A percentile compares a stretch with the other conserved stretches of the same genome.
Conservation (phyloP, 2,888 invertebrate species). For the Marasmarcha lunaedactyla region DNA sequence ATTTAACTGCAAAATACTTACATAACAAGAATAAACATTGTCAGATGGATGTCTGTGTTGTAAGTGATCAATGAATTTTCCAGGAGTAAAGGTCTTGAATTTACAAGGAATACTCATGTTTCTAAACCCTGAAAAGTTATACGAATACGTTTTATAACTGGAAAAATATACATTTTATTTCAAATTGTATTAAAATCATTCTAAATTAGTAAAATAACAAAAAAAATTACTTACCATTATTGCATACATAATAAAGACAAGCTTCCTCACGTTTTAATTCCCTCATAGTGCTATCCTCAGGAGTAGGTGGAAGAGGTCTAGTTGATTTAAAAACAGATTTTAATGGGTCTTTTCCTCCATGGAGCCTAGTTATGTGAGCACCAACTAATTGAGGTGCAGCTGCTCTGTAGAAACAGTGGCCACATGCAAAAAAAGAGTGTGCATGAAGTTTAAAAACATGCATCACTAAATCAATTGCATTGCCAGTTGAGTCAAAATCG, state of each 20-base stretch:
- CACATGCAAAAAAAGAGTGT: slow-evolving; percentile 73
- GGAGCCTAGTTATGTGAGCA: slow-evolving; percentile 62
- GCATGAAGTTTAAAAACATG: slow-evolving; percentile 75
- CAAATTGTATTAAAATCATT: too few species aligned
- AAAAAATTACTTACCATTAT: slow-evolving; percentile 24
- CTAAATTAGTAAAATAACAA: background rate
- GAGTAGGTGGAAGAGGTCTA: slow-evolving; percentile 15
- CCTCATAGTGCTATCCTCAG: slow-evolving; percentile 14
- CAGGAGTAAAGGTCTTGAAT: slow-evolving; percentile 39
- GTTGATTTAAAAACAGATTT: slow-evolving; percentile 25
- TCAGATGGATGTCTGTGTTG: slow-evolving; percentile 25
- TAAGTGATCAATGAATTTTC: slow-evolving; percentile 44
- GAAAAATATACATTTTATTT: too few species aligned
- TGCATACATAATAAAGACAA: slow-evolving; percentile 39
- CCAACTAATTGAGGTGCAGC: slow-evolving; percentile 70
- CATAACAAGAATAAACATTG: slow-evolving; percentile 30
- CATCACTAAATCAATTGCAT: slow-evolving; percentile 50
- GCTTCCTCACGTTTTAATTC: slow-evolving; percentile 34
- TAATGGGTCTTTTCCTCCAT: slow-evolving; percentile 20
- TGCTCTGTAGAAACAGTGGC: slow-evolving; percentile 77
- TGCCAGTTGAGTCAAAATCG: slow-evolving; percentile 36
- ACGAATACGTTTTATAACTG: background rate
- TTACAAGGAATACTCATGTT: slow-evolving; percentile 22
- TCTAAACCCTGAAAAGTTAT: slow-evolving; percentile 12
- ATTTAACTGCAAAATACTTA: slow-evolving; percentile 24